These are phyloP conservation scores for Podabrus alpinus DNA, from an alignment of 2,888 invertebrate species.

Conservation along the genomic window DNA sequence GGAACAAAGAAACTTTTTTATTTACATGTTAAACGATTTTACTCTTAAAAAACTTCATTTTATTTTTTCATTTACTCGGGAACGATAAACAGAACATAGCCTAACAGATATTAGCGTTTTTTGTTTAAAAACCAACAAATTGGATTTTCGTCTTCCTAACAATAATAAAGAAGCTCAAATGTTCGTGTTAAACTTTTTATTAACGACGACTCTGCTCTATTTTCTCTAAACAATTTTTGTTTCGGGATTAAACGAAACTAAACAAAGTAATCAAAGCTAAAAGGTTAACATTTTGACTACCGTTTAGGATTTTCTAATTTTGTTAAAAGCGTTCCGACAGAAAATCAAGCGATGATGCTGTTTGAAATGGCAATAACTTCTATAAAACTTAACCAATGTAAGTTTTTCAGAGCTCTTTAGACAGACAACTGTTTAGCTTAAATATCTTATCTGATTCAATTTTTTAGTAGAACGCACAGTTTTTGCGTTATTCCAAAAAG, in stretches of 20 bases:
- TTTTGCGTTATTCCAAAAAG: too few relatives aligned
- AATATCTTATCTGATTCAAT: too few relatives aligned
- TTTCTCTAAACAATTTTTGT: not conserved
- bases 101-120: not conserved
- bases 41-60: not conserved
- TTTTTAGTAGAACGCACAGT: too few relatives aligned
- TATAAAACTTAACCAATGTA: too few relatives aligned
- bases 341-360: too few relatives aligned
- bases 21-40: not conserved
- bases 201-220: not conserved
- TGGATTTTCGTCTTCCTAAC: not conserved
- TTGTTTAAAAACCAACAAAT: not conserved
- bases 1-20: not conserved
- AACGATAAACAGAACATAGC: not conserved
- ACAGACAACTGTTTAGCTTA: too few relatives aligned
- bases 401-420: too few relatives aligned
- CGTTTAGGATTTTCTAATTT: not conserved
- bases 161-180: not conserved
- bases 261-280: not conserved
- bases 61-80: not conserved
- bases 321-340: too few relatives aligned
- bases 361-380: too few relatives aligned
- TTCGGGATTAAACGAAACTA: not conserved
- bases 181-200: not conserved
- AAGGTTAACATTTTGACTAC: not conserved